These are phyloP conservation scores for Apamea monoglypha DNA, from an alignment of 2,888 invertebrate genomes.

Conservation along the genomic window DNA sequence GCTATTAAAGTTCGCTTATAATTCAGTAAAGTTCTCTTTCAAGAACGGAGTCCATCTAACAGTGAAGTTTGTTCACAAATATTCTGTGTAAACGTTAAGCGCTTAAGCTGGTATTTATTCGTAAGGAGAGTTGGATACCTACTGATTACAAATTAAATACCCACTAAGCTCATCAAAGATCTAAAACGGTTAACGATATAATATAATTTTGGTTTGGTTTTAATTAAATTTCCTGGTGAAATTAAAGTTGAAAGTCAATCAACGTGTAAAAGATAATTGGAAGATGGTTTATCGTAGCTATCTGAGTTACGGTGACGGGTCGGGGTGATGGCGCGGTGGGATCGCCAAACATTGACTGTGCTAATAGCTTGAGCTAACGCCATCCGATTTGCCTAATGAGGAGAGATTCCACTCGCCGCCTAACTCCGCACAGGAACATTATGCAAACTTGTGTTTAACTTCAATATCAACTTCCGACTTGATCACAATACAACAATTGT, in stretches of 20 bases:
- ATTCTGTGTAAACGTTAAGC: constrained; percentile 58
- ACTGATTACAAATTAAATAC: constrained; percentile 62
- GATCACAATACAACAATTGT: constrained; percentile 81
- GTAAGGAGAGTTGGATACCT: constrained; percentile 55
- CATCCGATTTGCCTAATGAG: constrained; percentile 88
- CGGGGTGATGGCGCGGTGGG: constrained; percentile 82
- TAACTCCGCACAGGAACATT: constrained; percentile 82
- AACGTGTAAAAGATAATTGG: constrained; percentile 68
- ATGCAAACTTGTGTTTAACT: constrained; percentile 88
- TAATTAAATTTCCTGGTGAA: constrained; percentile 63
- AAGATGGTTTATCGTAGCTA: constrained; percentile 71
- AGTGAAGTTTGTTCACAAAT: constrained; percentile 57
- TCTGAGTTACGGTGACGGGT: constrained; percentile 78
- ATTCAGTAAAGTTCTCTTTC: constrained; percentile 64
- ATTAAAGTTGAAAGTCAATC: constrained; percentile 68
- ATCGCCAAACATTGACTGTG: constrained; percentile 87
- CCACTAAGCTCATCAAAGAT: constrained; percentile 58
- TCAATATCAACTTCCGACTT: constrained; percentile 81
- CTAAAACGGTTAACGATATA: constrained; percentile 58
- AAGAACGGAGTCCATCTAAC: constrained; percentile 61
- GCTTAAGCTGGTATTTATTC: constrained; percentile 58
- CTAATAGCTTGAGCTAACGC: constrained; percentile 87
- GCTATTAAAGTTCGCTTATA: constrained; percentile 69
- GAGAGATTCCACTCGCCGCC: constrained; percentile 80
- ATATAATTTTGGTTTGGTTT: constrained; percentile 58